phyloP scores from a whole-genome alignment of 1,140 invertebrate species.

The Amyelois transitella region DNA sequence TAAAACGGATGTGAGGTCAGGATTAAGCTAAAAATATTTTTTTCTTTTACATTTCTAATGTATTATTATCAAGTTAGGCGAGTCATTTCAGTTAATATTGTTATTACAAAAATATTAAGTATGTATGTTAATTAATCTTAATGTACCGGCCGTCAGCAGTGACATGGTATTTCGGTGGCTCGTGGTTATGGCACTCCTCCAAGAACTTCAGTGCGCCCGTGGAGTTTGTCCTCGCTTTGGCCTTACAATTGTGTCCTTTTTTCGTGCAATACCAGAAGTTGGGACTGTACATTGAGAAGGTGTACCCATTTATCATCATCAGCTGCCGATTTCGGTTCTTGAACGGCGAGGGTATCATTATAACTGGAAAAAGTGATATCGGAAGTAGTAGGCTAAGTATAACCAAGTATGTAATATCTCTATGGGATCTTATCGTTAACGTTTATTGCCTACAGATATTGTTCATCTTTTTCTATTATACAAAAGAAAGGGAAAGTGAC shows the following conservation, averaged over 20 bases:
- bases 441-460: too few species aligned
- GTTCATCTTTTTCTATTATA: too few species aligned
- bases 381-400: background rate
- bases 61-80: too few species aligned
- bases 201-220: conserved; percentile 8
- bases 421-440: too few species aligned
- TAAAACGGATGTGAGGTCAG: too few species aligned
- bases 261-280: conserved; percentile 33
- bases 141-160: conserved; percentile 25
- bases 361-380: conserved; percentile 15
- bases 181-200: conserved; percentile 18
- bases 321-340: conserved; percentile 16
- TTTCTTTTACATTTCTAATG: too few species aligned
- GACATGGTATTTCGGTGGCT: conserved; percentile 16
- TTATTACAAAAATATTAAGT: background rate
- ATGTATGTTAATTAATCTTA: conserved; percentile 15
- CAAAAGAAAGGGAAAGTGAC: too few species aligned
- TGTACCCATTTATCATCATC: conserved; percentile 28
- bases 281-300: conserved; percentile 23
- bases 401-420: too few species aligned
- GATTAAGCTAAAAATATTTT: too few species aligned
- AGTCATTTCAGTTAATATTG: too few species aligned
- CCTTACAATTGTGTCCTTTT: conserved; percentile 16
- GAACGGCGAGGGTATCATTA: conserved; percentile 16
- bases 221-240: conserved; percentile 15